A percentile compares a stretch with the other conserved stretches of the same genome.
Evolutionary conservation across 2,113 vertebrate genomes (phyloP).

Genomic region (Peromyscus californicus): DNA sequence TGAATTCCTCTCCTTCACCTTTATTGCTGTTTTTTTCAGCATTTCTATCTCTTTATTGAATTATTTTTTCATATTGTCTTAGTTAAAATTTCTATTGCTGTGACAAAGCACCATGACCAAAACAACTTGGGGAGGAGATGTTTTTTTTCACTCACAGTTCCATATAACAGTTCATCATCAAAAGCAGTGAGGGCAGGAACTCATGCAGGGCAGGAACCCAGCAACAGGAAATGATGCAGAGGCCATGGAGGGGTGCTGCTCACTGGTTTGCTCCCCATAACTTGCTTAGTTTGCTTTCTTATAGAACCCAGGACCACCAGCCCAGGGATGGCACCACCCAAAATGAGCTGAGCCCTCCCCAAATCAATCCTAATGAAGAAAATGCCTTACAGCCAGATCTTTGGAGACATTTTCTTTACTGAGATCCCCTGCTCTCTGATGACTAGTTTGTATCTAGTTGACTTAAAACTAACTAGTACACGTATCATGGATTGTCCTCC

Average conservation of each 20-base stretch:
- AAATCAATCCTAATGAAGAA: neutral
- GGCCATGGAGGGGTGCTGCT: neutral
- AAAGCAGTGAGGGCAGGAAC: neutral
- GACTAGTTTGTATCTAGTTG: neutral
- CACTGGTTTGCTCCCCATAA: neutral
- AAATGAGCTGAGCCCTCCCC: neutral
- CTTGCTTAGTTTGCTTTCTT: neutral
- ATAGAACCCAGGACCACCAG: neutral
- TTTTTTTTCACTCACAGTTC: neutral
- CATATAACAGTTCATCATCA: neutral
- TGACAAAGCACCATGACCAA: neutral
- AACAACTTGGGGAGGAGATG: neutral
- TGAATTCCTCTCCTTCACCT: neutral
- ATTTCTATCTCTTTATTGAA: neutral
- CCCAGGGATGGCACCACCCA: neutral
- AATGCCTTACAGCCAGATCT: neutral
- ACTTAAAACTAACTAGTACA: neutral
- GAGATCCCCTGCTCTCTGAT: neutral
- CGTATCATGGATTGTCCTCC: too few relatives aligned
- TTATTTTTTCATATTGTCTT: neutral
- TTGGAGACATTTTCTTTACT: neutral
- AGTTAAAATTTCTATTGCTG: neutral
- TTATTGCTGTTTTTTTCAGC: neutral
- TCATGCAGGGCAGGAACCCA: neutral
- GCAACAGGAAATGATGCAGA: neutral